Evolutionary conservation across 2,888 invertebrate genomes (phyloP).

Genomic region (Lasioglossum calceatum): DNA sequence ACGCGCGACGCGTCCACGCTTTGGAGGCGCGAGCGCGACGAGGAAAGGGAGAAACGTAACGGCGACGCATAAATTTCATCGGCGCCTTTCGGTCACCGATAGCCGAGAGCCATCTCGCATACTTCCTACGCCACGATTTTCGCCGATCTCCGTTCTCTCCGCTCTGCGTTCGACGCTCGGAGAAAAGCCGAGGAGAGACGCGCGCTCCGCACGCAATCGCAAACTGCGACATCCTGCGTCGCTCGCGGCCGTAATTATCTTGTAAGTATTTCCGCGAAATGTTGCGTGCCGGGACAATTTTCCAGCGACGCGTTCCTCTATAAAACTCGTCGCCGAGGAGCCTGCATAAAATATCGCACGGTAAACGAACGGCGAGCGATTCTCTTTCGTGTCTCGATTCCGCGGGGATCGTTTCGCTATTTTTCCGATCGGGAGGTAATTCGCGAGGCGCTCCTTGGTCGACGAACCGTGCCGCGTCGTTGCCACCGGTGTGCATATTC

Average conservation of each 20-base stretch:
- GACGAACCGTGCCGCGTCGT: neutral
- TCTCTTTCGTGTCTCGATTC: neutral
- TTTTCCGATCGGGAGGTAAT: constrained; percentile 3
- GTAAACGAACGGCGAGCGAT: neutral
- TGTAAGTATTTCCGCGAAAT: constrained; percentile 68
- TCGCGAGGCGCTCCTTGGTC: constrained; percentile 20
- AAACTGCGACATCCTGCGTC: constrained; percentile 71
- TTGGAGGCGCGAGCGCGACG: constrained; percentile 54
- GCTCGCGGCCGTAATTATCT: constrained; percentile 59
- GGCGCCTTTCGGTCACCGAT: constrained; percentile 65
- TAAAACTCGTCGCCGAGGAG: constrained; percentile 28
- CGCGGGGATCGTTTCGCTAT: neutral
- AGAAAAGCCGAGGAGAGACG: constrained; percentile 13
- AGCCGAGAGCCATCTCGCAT: constrained; percentile 1
- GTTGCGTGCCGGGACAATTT: constrained; percentile 65
- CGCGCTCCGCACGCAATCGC: constrained; percentile 60
- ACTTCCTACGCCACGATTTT: neutral
- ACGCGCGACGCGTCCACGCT: constrained; percentile 65
- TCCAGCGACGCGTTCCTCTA: constrained; percentile 46
- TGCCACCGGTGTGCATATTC: neutral
- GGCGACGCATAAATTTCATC: constrained; percentile 80
- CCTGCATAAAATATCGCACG: constrained; percentile 20
- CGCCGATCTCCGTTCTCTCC: neutral
- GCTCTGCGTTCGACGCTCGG: neutral
- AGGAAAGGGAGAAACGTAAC: constrained; percentile 64